Evolutionary conservation across 2,113 vertebrate species (phyloP).

Genomic region (Bufo gargarizans): DNA sequence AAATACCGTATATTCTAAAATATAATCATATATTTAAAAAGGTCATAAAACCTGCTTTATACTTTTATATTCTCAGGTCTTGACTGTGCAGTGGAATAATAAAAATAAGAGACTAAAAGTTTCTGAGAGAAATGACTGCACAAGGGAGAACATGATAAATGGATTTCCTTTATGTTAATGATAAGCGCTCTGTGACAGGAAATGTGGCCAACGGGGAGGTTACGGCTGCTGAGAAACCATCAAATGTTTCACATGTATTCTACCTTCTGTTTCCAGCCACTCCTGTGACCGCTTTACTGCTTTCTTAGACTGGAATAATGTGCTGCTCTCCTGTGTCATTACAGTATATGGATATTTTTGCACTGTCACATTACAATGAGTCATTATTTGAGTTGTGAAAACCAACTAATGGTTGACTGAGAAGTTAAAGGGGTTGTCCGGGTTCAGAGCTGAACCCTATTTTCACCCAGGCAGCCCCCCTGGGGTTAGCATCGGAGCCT

Average conservation of each 20-base stretch:
- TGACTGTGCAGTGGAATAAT: not conserved
- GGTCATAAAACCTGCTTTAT: not conserved
- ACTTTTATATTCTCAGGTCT: not conserved
- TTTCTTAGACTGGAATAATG: not conserved
- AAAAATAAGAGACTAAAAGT: not conserved
- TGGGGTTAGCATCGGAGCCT: no score
- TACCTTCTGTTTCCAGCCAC: not conserved
- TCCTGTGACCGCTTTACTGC: not conserved
- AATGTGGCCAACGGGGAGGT: not conserved
- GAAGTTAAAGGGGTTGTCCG: not conserved
- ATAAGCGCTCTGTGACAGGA: constrained; percentile 32
- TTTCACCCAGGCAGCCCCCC: no score
- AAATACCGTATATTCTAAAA: no score
- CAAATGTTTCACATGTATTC: not conserved
- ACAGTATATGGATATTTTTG: not conserved
- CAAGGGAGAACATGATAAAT: constrained; percentile 10
- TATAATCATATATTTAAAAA: no score
- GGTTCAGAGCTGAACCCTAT: no score
- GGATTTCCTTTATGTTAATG: not conserved
- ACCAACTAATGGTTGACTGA: not conserved
- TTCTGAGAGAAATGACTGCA: not conserved
- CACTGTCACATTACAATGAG: not conserved
- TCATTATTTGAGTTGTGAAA: not conserved
- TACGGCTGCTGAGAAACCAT: constrained; percentile 11
- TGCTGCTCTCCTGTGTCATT: not conserved